Conservation (phyloP, 2,888 invertebrate genomes). For the Nesidiocoris tenuis region DNA sequence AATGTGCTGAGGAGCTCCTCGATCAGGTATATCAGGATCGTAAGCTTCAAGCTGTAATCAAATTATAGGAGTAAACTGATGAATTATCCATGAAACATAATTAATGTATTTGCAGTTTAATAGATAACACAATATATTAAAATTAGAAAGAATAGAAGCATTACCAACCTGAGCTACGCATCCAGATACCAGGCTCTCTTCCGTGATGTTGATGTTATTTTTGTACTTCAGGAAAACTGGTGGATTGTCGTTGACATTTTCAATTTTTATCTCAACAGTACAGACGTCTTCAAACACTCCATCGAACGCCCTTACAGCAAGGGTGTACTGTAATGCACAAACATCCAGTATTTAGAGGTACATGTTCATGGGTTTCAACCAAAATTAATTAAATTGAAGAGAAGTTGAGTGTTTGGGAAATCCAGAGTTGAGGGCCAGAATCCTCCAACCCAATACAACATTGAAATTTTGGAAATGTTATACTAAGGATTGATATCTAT, state of each 20-base stretch:
- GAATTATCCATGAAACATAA: background rate
- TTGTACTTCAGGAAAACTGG: conserved; percentile 75
- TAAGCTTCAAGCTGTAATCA: conserved; percentile 67
- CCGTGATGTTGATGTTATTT: conserved; percentile 71
- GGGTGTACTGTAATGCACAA: conserved; percentile 72
- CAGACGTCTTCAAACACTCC: conserved; percentile 81
- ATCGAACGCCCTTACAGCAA: conserved; percentile 81
- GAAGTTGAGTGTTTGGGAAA: background rate
- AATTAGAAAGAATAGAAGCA: too few species aligned
- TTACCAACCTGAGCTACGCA: conserved; percentile 73
- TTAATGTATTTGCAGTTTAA: too few species aligned
- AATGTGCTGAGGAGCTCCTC: conserved; percentile 73
- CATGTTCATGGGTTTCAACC: too few species aligned
- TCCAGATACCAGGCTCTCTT: conserved; percentile 68
- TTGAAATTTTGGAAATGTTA: too few species aligned
- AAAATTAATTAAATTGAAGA: conserved; percentile 7
- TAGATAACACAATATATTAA: too few species aligned
- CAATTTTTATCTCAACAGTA: conserved; percentile 78
- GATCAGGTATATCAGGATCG: conserved; percentile 81
- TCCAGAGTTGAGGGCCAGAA: too few species aligned
- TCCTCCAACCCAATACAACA: too few species aligned
- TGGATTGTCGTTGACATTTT: conserved; percentile 89
- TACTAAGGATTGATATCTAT: too few species aligned
- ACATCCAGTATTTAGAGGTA: too few species aligned
- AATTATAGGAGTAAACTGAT: too few species aligned